Evolutionary conservation across 1,140 invertebrate species (phyloP).

Genomic region (Drosophila littoralis): DNA sequence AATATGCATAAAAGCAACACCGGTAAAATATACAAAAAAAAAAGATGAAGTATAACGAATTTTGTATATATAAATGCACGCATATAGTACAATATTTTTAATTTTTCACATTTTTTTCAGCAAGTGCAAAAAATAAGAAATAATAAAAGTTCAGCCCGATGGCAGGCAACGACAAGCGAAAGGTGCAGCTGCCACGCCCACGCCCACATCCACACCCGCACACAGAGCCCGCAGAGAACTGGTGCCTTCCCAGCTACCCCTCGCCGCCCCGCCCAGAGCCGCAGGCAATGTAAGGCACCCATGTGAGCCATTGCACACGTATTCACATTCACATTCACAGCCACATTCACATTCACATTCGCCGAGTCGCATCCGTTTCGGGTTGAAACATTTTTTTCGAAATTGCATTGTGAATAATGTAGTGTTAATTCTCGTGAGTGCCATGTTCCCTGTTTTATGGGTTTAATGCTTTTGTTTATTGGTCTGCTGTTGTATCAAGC

Average conservation of each 20-base stretch:
- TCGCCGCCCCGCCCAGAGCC: slow-evolving; percentile 3
- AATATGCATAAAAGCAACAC: slow-evolving; percentile 80
- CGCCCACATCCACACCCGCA: slow-evolving; percentile 6
- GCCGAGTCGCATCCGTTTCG: slow-evolving; percentile 48
- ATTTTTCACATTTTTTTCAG: slow-evolving; percentile 72
- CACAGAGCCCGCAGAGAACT: slow-evolving; percentile 28
- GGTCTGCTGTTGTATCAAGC: slow-evolving; percentile 74
- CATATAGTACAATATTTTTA: slow-evolving; percentile 71
- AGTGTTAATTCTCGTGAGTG: slow-evolving; percentile 82
- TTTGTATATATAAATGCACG: slow-evolving; percentile 12
- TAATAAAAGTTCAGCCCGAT: slow-evolving; percentile 24
- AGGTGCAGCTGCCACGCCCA: slow-evolving; percentile 56
- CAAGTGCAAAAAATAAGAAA: slow-evolving; percentile 5
- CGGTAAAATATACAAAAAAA: slow-evolving; percentile 36
- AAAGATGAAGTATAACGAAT: background rate
- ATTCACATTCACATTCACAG: slow-evolving; percentile 53
- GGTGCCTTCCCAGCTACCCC: background rate
- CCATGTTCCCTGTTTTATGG: slow-evolving; percentile 81
- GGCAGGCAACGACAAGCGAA: slow-evolving; percentile 38
- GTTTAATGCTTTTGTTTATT: slow-evolving; percentile 83
- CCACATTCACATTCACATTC: slow-evolving; percentile 34
- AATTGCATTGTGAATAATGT: slow-evolving; percentile 83
- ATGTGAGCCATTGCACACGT: slow-evolving; percentile 67
- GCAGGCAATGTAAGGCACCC: slow-evolving; percentile 63
- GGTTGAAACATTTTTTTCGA: slow-evolving; percentile 75